Evolutionary conservation across 2,797 vertebrate genomes (phyloP).

Genomic region (Dromococcyx pavoninus): DNA sequence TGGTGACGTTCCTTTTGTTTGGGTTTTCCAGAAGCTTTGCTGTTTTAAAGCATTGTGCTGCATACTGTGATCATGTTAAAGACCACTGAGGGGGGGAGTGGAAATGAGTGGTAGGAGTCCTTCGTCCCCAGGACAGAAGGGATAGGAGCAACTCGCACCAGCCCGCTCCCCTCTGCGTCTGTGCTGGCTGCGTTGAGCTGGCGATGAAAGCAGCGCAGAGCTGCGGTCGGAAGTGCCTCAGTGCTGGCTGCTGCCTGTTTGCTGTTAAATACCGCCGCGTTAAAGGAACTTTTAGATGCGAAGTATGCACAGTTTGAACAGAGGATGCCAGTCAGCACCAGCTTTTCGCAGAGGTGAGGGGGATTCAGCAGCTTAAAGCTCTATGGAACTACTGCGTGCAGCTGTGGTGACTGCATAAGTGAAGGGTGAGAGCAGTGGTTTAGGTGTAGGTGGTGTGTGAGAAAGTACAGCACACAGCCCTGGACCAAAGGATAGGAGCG

Average conservation of each 20-base stretch:
- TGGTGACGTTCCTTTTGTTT: conserved; percentile 92
- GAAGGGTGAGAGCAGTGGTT: background rate
- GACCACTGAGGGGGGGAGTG: conserved; percentile 28
- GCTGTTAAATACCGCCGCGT: background rate
- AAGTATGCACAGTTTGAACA: background rate
- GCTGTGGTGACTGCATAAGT: conserved; percentile 17
- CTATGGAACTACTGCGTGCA: background rate
- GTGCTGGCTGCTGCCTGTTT: conserved; percentile 41
- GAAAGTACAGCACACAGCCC: background rate
- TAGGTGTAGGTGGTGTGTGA: background rate
- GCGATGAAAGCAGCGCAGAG: conserved; percentile 50
- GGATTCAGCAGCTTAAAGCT: conserved; percentile 31
- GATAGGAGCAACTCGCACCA: conserved; percentile 46
- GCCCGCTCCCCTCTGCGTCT: background rate
- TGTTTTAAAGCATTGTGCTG: conserved; percentile 76
- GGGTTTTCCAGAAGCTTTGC: conserved; percentile 87
- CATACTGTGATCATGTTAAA: conserved; percentile 58
- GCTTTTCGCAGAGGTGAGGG: background rate
- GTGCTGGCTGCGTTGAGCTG: conserved; percentile 42
- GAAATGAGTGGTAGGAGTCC: conserved; percentile 1
- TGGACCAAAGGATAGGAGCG: background rate
- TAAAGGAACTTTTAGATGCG: conserved; percentile 37
- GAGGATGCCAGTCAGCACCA: conserved; percentile 6
- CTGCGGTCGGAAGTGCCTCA: conserved; percentile 42
- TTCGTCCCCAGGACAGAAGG: conserved; percentile 22